Base-by-base conservation (phyloP, 2,113 vertebrate species). In the Aptenodytes forsteri region DNA sequence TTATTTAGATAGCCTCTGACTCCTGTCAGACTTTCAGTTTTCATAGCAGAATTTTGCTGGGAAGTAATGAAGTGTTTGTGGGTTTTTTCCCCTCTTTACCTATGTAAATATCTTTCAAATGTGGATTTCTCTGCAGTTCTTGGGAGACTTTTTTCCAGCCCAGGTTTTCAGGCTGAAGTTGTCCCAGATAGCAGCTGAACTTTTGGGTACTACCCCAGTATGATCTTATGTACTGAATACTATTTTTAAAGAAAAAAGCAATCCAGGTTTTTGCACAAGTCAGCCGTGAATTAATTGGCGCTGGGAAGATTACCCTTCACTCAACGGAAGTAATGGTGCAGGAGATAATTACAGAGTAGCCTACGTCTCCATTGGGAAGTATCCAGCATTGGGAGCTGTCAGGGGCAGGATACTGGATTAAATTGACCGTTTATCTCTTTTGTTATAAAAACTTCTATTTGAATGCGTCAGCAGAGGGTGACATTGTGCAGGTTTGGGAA, bases 381-480 rank as follows among this genome's bases (percentile, higher is more conserved):
- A 11, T 15, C 44, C 36, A 20, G 34, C 16, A 11, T 4, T 25
- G 40, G 69, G 58, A 82, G 32, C 47, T 29, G 65, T 34, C 47
- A 50, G 87, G 79, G 73, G 49, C 40, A 79, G 81, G 49, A 61
- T 44, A n/a, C 25, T 34, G 54, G 62, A 19, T 80, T 47, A 93
- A 90, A 73, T 42, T 34, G 49, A 11, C 46, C 9, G 0, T 83
- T 95, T 93, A 81, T 90, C 69, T 88, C 69, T 85, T 81, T 94
- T 85, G 27, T 75, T 52, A 55, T 11, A 34, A 85, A 62, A 91
- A 61, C 54, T 91, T 87, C 90, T 96, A 19, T 26, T 89, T 83
- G 93, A 93, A 91, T 32, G 82, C 12, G 62, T 95, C 96, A 95
- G 90, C 93, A 92, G 97, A 97, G 93, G 87, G 92, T 95, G 97